These are phyloP conservation scores for Therioaphis trifolii DNA, from an alignment of 2,888 invertebrate genomes.

Conservation along the genomic window DNA sequence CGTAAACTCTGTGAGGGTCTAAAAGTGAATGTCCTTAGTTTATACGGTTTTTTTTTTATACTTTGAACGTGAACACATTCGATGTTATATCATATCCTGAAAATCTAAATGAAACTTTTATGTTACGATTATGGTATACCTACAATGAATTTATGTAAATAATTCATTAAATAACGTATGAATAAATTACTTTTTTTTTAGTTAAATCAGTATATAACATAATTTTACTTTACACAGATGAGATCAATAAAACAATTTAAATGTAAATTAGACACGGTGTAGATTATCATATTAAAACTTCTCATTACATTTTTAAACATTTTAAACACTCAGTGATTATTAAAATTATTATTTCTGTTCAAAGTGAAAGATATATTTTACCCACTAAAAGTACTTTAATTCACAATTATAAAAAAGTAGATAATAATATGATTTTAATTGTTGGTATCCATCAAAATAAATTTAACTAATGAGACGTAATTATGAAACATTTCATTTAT, in stretches of 20 bases:
- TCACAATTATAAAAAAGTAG: too few species aligned
- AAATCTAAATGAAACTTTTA: conserved; percentile 44
- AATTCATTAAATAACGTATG: conserved; percentile 30
- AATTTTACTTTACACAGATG: not conserved
- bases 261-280: not conserved
- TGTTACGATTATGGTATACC: conserved; percentile 15
- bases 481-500: too few species aligned
- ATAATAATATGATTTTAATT: too few species aligned
- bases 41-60: too few species aligned
- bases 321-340: not conserved
- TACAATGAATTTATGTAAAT: conserved; percentile 14
- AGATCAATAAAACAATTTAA: conserved; percentile 35
- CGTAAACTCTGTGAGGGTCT: not conserved
- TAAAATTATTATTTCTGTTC: not conserved
- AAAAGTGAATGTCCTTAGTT: not conserved
- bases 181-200: conserved; percentile 21
- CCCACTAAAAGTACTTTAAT: too few species aligned
- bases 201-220: not conserved
- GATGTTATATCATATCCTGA: conserved; percentile 27
- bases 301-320: conserved; percentile 4
- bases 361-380: too few species aligned
- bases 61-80: conserved; percentile 12
- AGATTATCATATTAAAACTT: not conserved
- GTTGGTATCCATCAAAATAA: too few species aligned
- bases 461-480: too few species aligned